phyloP scores from a whole-genome alignment of 2,888 invertebrate genomes.

The Lycia hirtaria region DNA sequence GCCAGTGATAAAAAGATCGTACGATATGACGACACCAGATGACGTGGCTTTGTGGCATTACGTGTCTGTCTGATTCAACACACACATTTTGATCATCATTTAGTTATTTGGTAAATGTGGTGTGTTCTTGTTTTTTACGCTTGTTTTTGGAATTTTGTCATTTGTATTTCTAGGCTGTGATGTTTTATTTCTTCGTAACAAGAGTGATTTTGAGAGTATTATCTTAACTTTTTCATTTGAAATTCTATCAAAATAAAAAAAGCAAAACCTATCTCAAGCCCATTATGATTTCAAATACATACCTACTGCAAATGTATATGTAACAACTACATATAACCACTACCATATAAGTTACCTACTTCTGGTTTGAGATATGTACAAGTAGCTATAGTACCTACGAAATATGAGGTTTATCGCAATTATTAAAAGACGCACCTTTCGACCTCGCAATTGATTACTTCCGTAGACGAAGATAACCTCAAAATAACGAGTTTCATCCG shows the following conservation, averaged over 20 bases:
- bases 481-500: slow-evolving; percentile 2
- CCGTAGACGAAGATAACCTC: slow-evolving; percentile 30
- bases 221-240: too few relatives aligned
- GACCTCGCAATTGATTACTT: slow-evolving; percentile 31
- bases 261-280: too few relatives aligned
- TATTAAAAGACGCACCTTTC: background rate
- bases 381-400: too few relatives aligned
- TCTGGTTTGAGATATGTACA: too few relatives aligned
- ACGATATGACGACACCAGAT: slow-evolving; percentile 71
- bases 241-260: too few relatives aligned
- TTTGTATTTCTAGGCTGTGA: slow-evolving; percentile 12
- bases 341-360: too few relatives aligned
- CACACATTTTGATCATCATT: slow-evolving; percentile 48
- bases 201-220: too few relatives aligned
- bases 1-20: slow-evolving; percentile 63
- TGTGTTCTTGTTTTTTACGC: slow-evolving; percentile 18
- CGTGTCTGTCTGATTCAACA: slow-evolving; percentile 40
- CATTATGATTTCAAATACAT: too few relatives aligned
- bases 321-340: too few relatives aligned
- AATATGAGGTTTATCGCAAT: background rate
- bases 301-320: too few relatives aligned
- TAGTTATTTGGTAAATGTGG: slow-evolving; percentile 28
- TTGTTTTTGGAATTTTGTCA: slow-evolving; percentile 23
- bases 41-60: slow-evolving; percentile 62
- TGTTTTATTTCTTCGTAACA: background rate